Percentiles rank a stretch among this genome's conserved stretches.
Evolutionary conservation across 2,888 invertebrate species (phyloP).

Genomic region (Diogma glabrata): DNA sequence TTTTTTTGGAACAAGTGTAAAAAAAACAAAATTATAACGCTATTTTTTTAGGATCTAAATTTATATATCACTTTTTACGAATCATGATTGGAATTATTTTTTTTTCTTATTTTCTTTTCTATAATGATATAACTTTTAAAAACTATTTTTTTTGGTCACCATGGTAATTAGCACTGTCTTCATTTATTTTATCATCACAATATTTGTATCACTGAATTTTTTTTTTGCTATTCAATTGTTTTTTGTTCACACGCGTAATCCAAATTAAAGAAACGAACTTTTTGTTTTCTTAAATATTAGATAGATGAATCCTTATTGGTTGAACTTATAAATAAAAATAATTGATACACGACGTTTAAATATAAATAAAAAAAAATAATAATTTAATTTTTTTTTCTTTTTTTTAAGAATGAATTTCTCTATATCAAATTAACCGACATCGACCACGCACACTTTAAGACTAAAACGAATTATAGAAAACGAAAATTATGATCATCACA

Average conservation of each 20-base stretch:
- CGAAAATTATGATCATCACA: no score
- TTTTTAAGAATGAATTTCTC: background rate
- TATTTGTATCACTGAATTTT: slow-evolving; percentile 1
- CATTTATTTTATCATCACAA: background rate
- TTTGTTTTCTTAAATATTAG: no score
- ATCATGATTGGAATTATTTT: background rate
- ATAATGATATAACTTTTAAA: no score
- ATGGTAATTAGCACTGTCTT: slow-evolving; percentile 1
- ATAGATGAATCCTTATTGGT: no score
- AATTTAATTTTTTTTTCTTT: background rate
- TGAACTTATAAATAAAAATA: no score
- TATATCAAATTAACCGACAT: slow-evolving; percentile 22
- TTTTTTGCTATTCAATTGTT: no score
- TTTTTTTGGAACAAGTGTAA: no score
- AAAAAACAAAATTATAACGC: no score
- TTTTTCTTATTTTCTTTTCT: background rate
- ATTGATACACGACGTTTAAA: no score
- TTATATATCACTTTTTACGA: slow-evolving; percentile 8
- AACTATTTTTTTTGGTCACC: slow-evolving; percentile 5
- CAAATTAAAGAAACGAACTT: no score
- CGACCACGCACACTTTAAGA: slow-evolving; percentile 33
- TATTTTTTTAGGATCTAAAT: no score
- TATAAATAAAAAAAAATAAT: background rate
- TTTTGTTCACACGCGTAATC: no score
- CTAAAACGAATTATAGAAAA: slow-evolving; percentile 19